These are phyloP conservation scores for Linepithema humile DNA, from an alignment of 1,140 invertebrate species.

Conservation along the genomic window DNA sequence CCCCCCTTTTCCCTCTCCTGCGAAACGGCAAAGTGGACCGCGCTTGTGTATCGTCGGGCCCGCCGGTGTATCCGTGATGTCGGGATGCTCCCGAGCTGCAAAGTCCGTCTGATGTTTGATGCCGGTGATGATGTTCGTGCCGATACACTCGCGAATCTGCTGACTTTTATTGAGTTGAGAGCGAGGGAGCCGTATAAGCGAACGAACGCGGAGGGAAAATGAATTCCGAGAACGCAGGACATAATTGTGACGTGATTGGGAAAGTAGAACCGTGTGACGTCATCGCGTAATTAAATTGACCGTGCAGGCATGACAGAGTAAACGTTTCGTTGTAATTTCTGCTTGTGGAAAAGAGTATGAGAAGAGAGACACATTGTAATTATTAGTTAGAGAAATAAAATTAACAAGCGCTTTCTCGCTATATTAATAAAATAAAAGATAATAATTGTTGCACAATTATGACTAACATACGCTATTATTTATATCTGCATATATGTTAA, in stretches of 20 bases:
- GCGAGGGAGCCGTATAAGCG: neutral
- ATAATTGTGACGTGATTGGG: neutral
- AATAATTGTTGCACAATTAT: no score
- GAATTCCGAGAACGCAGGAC: neutral
- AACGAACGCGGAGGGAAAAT: neutral
- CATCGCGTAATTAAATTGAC: neutral
- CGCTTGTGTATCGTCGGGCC: constrained; percentile 14
- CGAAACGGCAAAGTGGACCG: constrained; percentile 61
- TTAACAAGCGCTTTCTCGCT: neutral
- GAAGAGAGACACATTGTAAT: neutral
- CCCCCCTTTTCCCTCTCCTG: constrained; percentile 21
- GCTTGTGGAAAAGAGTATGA: neutral
- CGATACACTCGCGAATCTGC: neutral
- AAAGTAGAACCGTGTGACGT: neutral
- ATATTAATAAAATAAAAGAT: neutral
- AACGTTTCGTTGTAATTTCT: neutral
- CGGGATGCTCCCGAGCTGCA: constrained; percentile 45
- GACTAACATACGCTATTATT: neutral
- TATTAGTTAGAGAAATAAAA: no score
- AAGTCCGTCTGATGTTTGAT: constrained; percentile 36
- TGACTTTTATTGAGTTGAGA: constrained; percentile 6
- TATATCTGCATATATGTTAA: neutral
- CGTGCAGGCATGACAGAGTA: neutral
- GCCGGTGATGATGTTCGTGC: constrained; percentile 3
- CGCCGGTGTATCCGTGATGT: constrained; percentile 55